Evolutionary conservation across 2,888 invertebrate species (phyloP).

Genomic region (Clivina fossor): DNA sequence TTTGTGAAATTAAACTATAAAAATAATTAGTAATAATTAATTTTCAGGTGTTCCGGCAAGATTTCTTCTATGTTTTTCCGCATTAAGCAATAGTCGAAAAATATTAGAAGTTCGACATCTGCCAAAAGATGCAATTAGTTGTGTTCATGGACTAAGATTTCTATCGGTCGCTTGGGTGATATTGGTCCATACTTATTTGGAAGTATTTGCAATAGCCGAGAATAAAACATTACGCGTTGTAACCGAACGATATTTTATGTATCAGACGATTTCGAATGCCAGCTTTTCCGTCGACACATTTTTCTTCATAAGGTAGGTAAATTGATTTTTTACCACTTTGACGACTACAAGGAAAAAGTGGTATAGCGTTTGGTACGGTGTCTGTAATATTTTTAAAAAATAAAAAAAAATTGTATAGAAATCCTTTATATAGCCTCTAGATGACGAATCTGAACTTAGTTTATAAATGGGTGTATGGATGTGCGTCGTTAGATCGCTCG

Average conservation of each 20-base stretch:
- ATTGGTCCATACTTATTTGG: slow-evolving; percentile 81
- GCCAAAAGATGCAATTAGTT: slow-evolving; percentile 68
- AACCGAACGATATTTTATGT: slow-evolving; percentile 74
- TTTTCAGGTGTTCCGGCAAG: slow-evolving; percentile 61
- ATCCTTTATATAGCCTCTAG: too few relatives aligned
- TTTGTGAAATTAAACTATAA: too few relatives aligned
- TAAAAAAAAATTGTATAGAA: too few relatives aligned
- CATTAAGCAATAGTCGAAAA: slow-evolving; percentile 71
- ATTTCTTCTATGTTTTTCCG: slow-evolving; percentile 73
- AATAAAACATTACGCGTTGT: slow-evolving; percentile 72
- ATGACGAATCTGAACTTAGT: too few relatives aligned
- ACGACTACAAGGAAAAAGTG: too few relatives aligned
- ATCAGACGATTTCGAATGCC: slow-evolving; percentile 82
- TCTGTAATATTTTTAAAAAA: too few relatives aligned
- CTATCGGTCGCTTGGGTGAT: slow-evolving; percentile 81
- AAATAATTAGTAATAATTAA: slow-evolving; percentile 25
- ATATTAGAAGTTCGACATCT: slow-evolving; percentile 71
- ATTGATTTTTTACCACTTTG: slow-evolving; percentile 15
- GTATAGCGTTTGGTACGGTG: too few relatives aligned
- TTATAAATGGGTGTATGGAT: too few relatives aligned
- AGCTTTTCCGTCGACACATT: slow-evolving; percentile 86
- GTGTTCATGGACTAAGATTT: slow-evolving; percentile 77
- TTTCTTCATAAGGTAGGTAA: slow-evolving; percentile 75
- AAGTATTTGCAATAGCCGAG: slow-evolving; percentile 75
- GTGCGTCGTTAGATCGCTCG: too few relatives aligned